These are phyloP conservation scores for Luperina testacea DNA, from an alignment of 2,888 invertebrate species.

Conservation along the genomic window DNA sequence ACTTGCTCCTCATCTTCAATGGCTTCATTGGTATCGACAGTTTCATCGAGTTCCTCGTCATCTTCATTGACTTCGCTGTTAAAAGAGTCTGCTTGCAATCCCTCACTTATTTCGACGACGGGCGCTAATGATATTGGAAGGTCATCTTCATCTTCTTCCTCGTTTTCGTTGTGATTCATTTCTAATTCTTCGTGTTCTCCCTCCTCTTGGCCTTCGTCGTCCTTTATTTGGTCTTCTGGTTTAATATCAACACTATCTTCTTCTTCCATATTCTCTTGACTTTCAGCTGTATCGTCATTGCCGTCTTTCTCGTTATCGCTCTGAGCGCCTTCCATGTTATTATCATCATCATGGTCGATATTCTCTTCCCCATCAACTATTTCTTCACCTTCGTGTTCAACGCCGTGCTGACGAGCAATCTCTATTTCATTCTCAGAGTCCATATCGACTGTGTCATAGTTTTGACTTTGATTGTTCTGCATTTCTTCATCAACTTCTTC, in stretches of 20 bases:
- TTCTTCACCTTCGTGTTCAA: constrained; percentile 72
- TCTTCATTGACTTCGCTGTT: constrained; percentile 82
- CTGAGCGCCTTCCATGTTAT: constrained; percentile 72
- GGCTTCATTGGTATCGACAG: constrained; percentile 76
- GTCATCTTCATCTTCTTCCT: constrained; percentile 83
- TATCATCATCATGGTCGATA: constrained; percentile 68
- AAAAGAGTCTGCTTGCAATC: constrained; percentile 80
- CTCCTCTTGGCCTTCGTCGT: constrained; percentile 68
- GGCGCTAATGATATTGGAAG: constrained; percentile 80
- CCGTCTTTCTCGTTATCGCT: constrained; percentile 76
- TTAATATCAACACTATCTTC: constrained; percentile 72
- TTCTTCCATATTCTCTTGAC: constrained; percentile 72
- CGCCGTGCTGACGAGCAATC: constrained; percentile 83
- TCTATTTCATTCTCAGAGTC: constrained; percentile 89
- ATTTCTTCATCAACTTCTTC: constrained; percentile 76
- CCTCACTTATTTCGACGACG: constrained; percentile 87
- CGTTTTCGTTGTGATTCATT: constrained; percentile 75
- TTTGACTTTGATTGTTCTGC: constrained; percentile 79
- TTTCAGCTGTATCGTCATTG: constrained; percentile 72
- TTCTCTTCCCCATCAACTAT: constrained; percentile 67
- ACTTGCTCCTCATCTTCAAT: constrained; percentile 70
- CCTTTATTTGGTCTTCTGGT: constrained; percentile 69
- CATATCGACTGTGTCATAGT: constrained; percentile 88
- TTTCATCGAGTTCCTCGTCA: constrained; percentile 78
- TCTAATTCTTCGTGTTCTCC: constrained; percentile 75